Conservation (phyloP, 2,797 vertebrate genomes). For the Acridotheres tristis region DNA sequence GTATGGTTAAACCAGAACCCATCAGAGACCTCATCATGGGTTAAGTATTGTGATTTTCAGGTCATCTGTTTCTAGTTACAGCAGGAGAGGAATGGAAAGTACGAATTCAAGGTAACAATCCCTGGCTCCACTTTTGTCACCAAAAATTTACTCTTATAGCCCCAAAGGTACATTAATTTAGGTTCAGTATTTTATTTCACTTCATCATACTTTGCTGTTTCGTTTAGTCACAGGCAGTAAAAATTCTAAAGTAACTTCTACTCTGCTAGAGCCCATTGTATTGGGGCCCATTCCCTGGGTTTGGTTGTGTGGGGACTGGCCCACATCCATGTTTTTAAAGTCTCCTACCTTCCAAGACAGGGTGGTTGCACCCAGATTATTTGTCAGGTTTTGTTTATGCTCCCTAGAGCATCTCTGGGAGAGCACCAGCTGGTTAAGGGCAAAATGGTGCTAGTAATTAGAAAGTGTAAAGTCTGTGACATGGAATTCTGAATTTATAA, state of each 20-base stretch:
- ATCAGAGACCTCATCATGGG: slow-evolving; percentile 8
- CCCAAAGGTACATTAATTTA: not conserved
- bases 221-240: not conserved
- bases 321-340: not conserved
- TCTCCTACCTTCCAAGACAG: not conserved
- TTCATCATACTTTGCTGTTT: not conserved
- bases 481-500: not conserved
- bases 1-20: slow-evolving; percentile 58
- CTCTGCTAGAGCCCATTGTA: not conserved
- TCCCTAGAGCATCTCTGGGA: not conserved
- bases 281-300: not conserved
- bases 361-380: not conserved
- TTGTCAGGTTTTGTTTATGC: not conserved
- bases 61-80: slow-evolving; percentile 24
- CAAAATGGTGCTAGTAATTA: not conserved
- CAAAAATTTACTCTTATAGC: not conserved
- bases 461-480: not conserved
- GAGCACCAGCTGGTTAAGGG: not conserved
- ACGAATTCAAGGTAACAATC: not conserved
- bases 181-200: not conserved
- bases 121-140: not conserved
- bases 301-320: not conserved
- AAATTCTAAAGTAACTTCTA: not conserved
- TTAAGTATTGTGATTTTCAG: slow-evolving; percentile 17
- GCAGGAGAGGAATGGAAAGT: not conserved